Evolutionary conservation across 2,113 vertebrate genomes (phyloP), one percentile per base, ranked within the genome.

Genomic region (Narcine bancroftii): DNA sequence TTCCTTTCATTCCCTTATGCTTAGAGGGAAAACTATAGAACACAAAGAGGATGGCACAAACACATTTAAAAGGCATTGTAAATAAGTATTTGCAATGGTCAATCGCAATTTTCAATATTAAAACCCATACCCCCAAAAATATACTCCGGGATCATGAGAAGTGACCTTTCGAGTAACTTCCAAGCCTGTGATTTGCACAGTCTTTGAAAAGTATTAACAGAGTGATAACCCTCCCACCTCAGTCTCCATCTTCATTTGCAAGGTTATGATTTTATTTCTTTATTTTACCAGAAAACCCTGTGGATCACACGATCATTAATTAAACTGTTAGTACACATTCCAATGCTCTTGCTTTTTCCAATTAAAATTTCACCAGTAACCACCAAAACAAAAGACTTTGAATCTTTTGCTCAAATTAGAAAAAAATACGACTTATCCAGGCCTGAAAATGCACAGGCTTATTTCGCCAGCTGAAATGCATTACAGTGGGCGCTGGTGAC

Each of bases 1-100:
- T 95, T 77, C 96, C 97, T 94, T 97, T 97, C 47, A 95, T 95
- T 77, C 96, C 97, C 93, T 97, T 97, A 92, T 96, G 96, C 92
- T 97, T 97, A 60, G 95, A 92, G 92, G 96, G 94, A 92, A 96
- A 97, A 94, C 98, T 98, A 95, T 26, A 45, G 7, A 95, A 95
- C 87, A 93, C 94, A 94, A 19, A 92, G 93, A 69, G 42, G 42
- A 91, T 91, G 42, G 13, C 9, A 91, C 10, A 69, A 60, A 36
- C 42, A 56, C 21, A 85, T 56, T 85, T 85, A n/a, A 60, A 6
- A 60, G 33, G 47, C 79, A 83, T 56, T 56, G 47, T n/a, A 1
- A 85, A n/a, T 85, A 85, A 33, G 15, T 60, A 63, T 60, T 5
- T 60, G n/a, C 29, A 85, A 60, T 36, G 33, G 81, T 21, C n/a